phyloP scores from a whole-genome alignment of 2,888 invertebrate genomes.

The Colostygia pectinataria region DNA sequence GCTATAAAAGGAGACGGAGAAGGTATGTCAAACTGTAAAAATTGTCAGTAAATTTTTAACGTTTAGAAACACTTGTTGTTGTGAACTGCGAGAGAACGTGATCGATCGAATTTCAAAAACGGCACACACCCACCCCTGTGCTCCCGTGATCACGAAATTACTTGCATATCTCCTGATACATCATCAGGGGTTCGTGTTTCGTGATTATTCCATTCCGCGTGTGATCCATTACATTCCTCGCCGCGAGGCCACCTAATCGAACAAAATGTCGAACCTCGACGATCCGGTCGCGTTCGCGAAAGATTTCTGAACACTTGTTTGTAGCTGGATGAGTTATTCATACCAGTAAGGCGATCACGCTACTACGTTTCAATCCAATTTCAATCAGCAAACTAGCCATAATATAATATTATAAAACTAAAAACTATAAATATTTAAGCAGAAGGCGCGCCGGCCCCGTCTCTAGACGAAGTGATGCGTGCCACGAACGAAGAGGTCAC shows the following conservation, averaged over 20 bases:
- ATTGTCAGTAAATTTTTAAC: no score
- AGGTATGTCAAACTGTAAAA: constrained; percentile 58
- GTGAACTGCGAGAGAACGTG: constrained; percentile 80
- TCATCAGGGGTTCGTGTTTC: constrained; percentile 79
- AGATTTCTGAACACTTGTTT: no score
- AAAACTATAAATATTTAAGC: not conserved
- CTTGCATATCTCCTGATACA: constrained; percentile 75
- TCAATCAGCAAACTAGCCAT: no score
- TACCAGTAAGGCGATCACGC: no score
- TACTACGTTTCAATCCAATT: no score
- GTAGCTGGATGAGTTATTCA: no score
- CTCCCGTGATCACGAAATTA: constrained; percentile 80
- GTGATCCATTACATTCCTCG: constrained; percentile 47
- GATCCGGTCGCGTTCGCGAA: no score
- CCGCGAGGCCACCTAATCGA: constrained; percentile 61
- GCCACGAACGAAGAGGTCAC: constrained; percentile 94
- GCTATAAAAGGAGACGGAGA: constrained; percentile 92
- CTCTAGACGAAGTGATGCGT: constrained; percentile 91
- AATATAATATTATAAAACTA: no score
- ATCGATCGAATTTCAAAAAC: constrained; percentile 83
- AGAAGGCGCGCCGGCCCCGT: constrained; percentile 86
- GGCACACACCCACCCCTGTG: constrained; percentile 81
- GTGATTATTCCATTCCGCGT: constrained; percentile 76
- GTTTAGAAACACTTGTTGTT: no score
- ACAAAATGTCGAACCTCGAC: constrained; percentile 79